Conservation (phyloP, 2,888 invertebrate species). For the Clistopyga incitator region DNA sequence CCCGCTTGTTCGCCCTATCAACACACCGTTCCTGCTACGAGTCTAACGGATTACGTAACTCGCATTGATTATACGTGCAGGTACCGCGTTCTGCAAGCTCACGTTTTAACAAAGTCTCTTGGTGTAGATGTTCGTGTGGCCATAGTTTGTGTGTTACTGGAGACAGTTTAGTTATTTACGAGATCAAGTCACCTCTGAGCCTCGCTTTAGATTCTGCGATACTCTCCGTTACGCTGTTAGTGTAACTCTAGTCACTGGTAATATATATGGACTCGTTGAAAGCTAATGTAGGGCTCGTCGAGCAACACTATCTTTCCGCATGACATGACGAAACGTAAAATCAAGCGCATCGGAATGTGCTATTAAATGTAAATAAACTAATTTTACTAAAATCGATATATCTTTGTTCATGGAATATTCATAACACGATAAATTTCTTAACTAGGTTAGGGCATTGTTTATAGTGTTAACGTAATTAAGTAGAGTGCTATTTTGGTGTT, state of each 20-base stretch:
- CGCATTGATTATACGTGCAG: conserved; percentile 52
- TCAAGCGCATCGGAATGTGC: conserved; percentile 17
- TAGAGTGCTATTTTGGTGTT: no score
- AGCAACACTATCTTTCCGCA: conserved; percentile 35
- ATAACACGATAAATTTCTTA: background rate
- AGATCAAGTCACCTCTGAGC: conserved; percentile 45
- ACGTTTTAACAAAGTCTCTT: conserved; percentile 47
- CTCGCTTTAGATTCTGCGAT: conserved; percentile 44
- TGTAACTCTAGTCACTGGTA: background rate
- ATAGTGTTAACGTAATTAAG: no score
- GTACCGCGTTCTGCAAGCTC: conserved; percentile 43
- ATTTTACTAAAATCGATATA: background rate
- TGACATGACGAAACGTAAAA: conserved; percentile 23
- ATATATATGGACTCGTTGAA: conserved; percentile 17
- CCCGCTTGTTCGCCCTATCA: conserved; percentile 38
- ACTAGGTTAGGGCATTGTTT: no score
- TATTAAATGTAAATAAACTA: background rate
- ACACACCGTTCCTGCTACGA: conserved; percentile 21
- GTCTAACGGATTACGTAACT: conserved; percentile 64
- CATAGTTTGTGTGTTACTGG: conserved; percentile 53
- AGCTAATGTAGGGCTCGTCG: conserved; percentile 29
- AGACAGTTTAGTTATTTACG: conserved; percentile 63
- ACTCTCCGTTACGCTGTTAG: conserved; percentile 3
- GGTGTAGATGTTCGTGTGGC: conserved; percentile 16
- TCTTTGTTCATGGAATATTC: background rate